Conservation (phyloP, 1,140 invertebrate genomes). For the Radopholus similis region DNA sequence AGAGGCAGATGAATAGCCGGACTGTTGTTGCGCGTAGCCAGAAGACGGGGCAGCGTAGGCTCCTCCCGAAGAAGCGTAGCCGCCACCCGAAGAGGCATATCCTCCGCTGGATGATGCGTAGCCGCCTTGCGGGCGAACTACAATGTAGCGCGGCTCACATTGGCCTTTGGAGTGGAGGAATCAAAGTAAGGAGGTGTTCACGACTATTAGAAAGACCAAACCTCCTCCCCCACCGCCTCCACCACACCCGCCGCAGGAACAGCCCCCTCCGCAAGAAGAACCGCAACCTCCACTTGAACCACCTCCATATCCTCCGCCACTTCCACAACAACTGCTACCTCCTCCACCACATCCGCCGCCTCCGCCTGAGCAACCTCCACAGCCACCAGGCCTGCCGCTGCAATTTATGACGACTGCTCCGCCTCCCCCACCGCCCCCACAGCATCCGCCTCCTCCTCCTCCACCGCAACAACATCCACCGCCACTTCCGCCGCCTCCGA, state of each 20-base stretch:
- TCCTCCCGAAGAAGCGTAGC: slow-evolving; percentile 25
- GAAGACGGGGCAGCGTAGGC: too few relatives aligned
- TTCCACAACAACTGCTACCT: neutral
- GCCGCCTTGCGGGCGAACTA: slow-evolving; percentile 32
- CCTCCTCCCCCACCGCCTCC: neutral
- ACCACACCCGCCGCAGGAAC: neutral
- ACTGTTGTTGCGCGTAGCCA: too few relatives aligned
- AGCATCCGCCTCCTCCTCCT: neutral
- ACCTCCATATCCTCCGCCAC: neutral
- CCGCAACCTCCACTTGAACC: neutral
- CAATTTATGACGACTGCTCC: neutral
- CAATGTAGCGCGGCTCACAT: slow-evolving; percentile 44
- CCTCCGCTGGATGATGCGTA: too few relatives aligned
- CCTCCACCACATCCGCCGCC: neutral
- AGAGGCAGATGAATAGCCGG: too few relatives aligned
- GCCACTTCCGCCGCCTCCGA: neutral
- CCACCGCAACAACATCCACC: neutral
- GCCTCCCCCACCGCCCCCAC: neutral
- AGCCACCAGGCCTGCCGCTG: neutral
- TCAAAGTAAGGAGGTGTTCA: too few relatives aligned
- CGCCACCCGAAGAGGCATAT: slow-evolving; percentile 19
- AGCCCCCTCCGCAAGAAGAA: neutral
- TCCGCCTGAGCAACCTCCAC: neutral
- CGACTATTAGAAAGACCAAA: too few relatives aligned
- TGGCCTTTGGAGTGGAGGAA: too few relatives aligned